Base-by-base conservation (phyloP, 2,113 vertebrate species). In the Aspidoscelis tigris region DNA sequence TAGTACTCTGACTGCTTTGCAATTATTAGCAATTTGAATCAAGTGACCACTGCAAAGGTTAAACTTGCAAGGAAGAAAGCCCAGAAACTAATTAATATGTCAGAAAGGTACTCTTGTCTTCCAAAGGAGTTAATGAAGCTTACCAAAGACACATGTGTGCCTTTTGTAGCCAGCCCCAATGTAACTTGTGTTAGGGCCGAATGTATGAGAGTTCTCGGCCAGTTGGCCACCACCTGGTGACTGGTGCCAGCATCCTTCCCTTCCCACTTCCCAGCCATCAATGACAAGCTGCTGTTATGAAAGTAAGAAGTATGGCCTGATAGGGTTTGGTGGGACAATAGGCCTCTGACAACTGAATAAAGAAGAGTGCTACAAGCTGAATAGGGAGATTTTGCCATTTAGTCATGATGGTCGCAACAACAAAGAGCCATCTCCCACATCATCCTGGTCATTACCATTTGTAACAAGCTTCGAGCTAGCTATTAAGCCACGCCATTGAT, bases 11-110 rank as follows among this genome's bases (percentile, higher is more conserved):
- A 93, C 89, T 94, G 89, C 86, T 91, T 86, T 58, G 84, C 92
- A 92, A 95, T 94, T 93, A 96, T 89, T 91, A 93, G 94, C 75
- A 90, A 95, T 93, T 95, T 93, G 90, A 92, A 94, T 92, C 86
- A 87, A 95, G 87, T 90, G 90, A 92, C 93, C 95, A 95, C 94
- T 88, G 83, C 87, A 92, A 93, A 96, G 95, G 93, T 95, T 93
- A 95, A 82, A 93, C 89, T 77, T 77, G 68, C 82, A 95, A 89
- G 55, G 91, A 93, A 93, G 88, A 92, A 94, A 90, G 91, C 88
- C 85, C 12, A 80, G 77, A 85, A 93, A 88, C 92, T 94, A 95
- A 96, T 97, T 97, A 96, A 94, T 92, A 94, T 94, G 95, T 96
- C 96, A 96, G 92, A 94, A 90, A 64, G 94, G 94, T 91, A 86